phyloP scores from a whole-genome alignment of 2,113 vertebrate genomes.

The Prinia subflava region DNA sequence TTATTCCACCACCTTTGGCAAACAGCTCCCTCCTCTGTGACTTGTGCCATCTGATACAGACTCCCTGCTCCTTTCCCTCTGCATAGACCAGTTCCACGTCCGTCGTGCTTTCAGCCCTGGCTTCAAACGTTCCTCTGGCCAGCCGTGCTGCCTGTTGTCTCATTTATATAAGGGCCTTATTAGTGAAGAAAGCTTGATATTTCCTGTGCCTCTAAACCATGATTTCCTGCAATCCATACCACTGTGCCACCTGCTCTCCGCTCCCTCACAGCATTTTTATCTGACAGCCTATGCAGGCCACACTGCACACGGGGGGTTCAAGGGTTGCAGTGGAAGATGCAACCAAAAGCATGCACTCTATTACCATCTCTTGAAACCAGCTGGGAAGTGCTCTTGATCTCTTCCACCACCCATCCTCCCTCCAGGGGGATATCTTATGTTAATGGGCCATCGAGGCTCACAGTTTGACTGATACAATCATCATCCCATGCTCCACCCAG shows the following conservation, averaged over 20 bases:
- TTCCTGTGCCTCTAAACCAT: fast-evolving
- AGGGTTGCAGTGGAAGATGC: neutral
- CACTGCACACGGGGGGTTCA: fast-evolving
- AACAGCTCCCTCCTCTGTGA: neutral
- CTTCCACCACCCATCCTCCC: neutral
- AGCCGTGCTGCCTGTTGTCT: neutral
- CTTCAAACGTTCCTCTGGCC: neutral
- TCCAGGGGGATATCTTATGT: neutral
- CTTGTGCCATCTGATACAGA: neutral
- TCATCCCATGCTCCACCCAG: no score
- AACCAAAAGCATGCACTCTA: neutral
- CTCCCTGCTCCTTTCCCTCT: neutral
- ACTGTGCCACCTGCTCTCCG: neutral
- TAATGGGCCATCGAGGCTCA: neutral
- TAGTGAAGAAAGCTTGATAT: neutral
- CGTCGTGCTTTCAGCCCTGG: neutral
- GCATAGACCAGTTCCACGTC: fast-evolving
- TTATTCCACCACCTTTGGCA: neutral
- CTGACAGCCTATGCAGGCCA: neutral
- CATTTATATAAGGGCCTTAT: neutral
- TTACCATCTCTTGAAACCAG: neutral
- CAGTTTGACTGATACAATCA: no score
- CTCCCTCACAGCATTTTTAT: neutral
- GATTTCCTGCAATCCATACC: neutral
- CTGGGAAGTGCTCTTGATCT: neutral